Base-by-base conservation (phyloP, 2,888 invertebrate genomes). In the Tinea pellionella region DNA sequence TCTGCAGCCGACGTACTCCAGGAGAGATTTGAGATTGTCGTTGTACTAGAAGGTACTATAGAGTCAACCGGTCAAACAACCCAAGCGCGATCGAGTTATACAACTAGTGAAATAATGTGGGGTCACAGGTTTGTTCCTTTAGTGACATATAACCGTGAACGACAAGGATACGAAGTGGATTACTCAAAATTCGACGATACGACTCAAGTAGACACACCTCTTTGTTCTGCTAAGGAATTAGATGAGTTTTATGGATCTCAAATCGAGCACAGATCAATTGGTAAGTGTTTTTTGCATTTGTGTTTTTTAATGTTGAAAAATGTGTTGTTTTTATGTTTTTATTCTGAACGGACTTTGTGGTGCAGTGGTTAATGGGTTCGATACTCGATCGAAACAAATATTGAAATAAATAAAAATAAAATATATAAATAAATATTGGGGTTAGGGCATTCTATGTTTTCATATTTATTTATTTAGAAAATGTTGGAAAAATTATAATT, bases 181-280 rank as follows among this genome's bases (percentile, higher is more conserved):
- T 95, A 95, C 73, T 92, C 92, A 12, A 90, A 93, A 70, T 96
- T 96, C 77, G 94, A 96, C 68, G 92, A 91, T 68, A 94, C 94
- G 0, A 89, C 90, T 61, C 92, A 93, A 66, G 92, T 94, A 59
- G 93, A 94, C 70, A 95, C 94, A 0, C 95, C 95, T 0, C 84
- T 93, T 51, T 94, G 94, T 75, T 92, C 92, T 13, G 91, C 92
- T 61, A 89, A 89, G 65, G 91, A 91, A 67, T 74, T 92, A 67
- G 88, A 89, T 55, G 90, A 91, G 67, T 91, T 91, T 74, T 91
- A 91, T 72, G 89, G 88, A 65, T 83, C 86, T 65, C 89, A 89
- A 70, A 78, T 81, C 62, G 90, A 90, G 68, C 82, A 79, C 67
- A 81, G 89, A 78, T 85, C 86, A 63, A 80, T 88, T 67, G 89